These are phyloP conservation scores for Syrista parreyssii DNA, from an alignment of 2,888 invertebrate genomes.

Conservation along the genomic window DNA sequence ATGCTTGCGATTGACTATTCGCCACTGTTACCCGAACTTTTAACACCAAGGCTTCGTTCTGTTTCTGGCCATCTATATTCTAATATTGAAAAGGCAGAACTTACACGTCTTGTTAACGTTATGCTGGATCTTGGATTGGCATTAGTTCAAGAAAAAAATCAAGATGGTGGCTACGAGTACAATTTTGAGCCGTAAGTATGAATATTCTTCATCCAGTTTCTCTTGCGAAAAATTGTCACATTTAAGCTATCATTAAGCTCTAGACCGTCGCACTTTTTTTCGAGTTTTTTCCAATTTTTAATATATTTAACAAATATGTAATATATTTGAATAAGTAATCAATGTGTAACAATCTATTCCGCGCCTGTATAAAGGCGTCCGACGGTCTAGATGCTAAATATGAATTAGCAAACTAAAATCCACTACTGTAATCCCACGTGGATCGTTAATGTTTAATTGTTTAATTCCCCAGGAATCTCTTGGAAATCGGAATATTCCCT, in stretches of 20 bases:
- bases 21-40: slow-evolving; percentile 54
- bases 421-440: not conserved
- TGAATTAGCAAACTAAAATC: not conserved
- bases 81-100: slow-evolving; percentile 75
- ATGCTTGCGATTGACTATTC: slow-evolving; percentile 50
- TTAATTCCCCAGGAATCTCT: slow-evolving; percentile 42
- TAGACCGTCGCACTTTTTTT: too few relatives aligned
- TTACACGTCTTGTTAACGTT: slow-evolving; percentile 79
- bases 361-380: too few relatives aligned
- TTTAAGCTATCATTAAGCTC: not conserved
- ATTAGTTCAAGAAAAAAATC: slow-evolving; percentile 82
- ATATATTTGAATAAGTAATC: too few relatives aligned
- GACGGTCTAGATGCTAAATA: not conserved
- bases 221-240: not conserved
- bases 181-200: slow-evolving; percentile 57
- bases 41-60: slow-evolving; percentile 58
- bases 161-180: slow-evolving; percentile 82
- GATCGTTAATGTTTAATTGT: not conserved
- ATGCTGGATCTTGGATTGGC: slow-evolving; percentile 92
- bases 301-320: too few relatives aligned
- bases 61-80: slow-evolving; percentile 78
- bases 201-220: not conserved
- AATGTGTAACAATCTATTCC: too few relatives aligned
- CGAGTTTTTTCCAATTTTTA: too few relatives aligned
- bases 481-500: slow-evolving; percentile 51